These are phyloP conservation scores for Dinomys branickii DNA, from an alignment of 2,113 vertebrate species.

Conservation along the genomic window DNA sequence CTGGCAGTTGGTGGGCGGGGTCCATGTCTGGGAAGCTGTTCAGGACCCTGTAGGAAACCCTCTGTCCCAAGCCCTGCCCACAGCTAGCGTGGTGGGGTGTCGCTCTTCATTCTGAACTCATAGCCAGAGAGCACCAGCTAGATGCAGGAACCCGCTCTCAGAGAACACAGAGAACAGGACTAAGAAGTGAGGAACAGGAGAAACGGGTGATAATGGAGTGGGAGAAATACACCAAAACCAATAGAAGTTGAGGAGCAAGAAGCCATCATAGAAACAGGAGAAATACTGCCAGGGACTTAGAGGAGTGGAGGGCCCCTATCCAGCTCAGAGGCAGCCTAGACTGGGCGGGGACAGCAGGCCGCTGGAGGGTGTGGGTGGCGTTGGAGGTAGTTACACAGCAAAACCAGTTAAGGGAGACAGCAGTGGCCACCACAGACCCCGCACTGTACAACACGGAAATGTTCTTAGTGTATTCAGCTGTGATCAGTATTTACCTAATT, in stretches of 20 bases:
- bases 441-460: not conserved
- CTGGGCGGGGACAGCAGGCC: not conserved
- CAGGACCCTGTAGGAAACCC: not conserved
- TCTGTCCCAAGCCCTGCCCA: not conserved
- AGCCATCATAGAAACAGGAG: not conserved
- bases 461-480: not conserved
- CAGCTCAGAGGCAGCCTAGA: not conserved
- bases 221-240: not conserved
- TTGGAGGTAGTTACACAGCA: not conserved
- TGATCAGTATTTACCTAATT: not conserved
- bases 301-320: not conserved
- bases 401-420: not conserved
- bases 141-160: not conserved
- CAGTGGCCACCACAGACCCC: not conserved
- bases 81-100: not conserved
- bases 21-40: not conserved
- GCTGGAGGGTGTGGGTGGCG: not conserved
- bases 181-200: not conserved
- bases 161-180: slow-evolving; percentile 30
- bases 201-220: not conserved
- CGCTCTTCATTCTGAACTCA: not conserved
- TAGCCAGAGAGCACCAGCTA: not conserved
- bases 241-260: not conserved
- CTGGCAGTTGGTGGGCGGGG: not conserved
- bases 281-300: not conserved